A percentile compares a stretch with the other conserved stretches of the same genome.
Conservation (phyloP, 2,113 vertebrate species). For the Alouatta palliata region DNA sequence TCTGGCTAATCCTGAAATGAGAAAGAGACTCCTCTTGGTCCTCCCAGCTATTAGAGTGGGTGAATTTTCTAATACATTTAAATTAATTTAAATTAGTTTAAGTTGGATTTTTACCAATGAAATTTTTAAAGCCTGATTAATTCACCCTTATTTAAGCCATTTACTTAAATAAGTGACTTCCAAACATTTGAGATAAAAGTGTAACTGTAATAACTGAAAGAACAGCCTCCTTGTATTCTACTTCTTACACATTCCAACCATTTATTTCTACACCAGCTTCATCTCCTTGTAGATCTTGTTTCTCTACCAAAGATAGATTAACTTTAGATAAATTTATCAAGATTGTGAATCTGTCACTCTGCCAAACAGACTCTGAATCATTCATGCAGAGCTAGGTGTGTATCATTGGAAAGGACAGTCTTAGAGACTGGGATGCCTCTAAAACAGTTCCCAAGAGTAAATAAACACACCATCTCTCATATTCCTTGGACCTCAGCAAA, state of each 20-base stretch:
- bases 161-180: neutral
- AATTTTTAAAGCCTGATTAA: neutral
- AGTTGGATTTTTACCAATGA: neutral
- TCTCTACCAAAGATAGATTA: neutral
- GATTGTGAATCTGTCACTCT: neutral
- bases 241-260: neutral
- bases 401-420: neutral
- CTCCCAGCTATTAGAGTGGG: neutral
- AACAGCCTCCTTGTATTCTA: neutral
- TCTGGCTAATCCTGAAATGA: neutral
- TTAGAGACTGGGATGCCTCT: neutral
- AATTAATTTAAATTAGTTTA: slow-evolving; percentile 3
- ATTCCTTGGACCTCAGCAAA: neutral
- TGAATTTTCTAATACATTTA: neutral
- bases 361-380: neutral
- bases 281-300: neutral
- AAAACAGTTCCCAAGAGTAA: neutral
- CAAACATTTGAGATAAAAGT: neutral
- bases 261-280: neutral
- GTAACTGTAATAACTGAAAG: neutral
- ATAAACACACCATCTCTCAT: neutral
- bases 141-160: neutral
- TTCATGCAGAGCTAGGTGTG: neutral
- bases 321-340: neutral
- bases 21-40: neutral